Percentiles rank a stretch among this genome's conserved stretches.
These are phyloP conservation scores for Cotesia typhae DNA, from an alignment of 1,140 invertebrate genomes.

Conservation along the genomic window DNA sequence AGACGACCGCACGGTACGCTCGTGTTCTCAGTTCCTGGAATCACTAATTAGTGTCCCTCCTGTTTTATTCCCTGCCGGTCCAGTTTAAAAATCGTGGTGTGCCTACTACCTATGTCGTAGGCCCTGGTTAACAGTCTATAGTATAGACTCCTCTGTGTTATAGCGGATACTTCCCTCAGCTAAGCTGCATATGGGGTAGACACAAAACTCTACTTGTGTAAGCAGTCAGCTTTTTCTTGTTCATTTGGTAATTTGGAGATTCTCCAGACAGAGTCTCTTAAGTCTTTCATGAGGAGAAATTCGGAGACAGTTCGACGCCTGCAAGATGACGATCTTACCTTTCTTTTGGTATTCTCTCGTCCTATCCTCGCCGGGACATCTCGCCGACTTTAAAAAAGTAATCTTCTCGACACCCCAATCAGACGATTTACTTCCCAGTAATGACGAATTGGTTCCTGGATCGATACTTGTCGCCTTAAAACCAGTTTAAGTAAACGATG, in stretches of 20 bases:
- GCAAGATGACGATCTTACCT: conserved; percentile 48
- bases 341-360: conserved; percentile 28
- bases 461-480: conserved; percentile 13
- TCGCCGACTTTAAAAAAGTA: neutral
- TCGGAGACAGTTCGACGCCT: conserved; percentile 54
- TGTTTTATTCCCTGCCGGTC: conserved; percentile 56
- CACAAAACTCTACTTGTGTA: neutral
- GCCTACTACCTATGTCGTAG: neutral
- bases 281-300: conserved; percentile 17
- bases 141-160: no score
- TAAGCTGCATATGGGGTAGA: no score
- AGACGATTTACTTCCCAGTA: conserved; percentile 17
- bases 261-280: neutral
- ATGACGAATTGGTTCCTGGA: conserved; percentile 29
- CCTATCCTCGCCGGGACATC: no score
- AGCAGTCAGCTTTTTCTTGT: neutral
- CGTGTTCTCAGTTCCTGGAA: conserved; percentile 59
- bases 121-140: no score
- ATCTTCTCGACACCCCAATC: neutral
- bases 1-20: conserved; percentile 46
- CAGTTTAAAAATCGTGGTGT: conserved; percentile 54
- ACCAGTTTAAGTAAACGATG: neutral
- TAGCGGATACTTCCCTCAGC: no score
- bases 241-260: conserved; percentile 1
- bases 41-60: conserved; percentile 60